Percentiles rank a stretch among this genome's conserved stretches.
These are phyloP conservation scores for Drosophila persimilis DNA, from an alignment of 1,140 invertebrate species.

Conservation along the genomic window DNA sequence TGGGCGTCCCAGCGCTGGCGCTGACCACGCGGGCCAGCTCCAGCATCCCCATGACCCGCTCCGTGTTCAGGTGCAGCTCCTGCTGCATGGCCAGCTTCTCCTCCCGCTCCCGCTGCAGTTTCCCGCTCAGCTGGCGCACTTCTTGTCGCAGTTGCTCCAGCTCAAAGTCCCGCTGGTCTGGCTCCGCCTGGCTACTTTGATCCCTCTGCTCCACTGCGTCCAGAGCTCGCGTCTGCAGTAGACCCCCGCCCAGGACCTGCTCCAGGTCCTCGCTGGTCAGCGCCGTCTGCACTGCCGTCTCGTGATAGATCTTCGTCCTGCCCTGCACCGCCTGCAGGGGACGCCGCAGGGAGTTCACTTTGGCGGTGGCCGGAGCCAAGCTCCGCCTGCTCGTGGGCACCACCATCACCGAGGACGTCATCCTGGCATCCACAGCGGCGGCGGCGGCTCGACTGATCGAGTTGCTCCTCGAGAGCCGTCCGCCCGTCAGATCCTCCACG, in stretches of 20 bases:
- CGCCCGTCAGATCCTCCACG: slow-evolving; percentile 83
- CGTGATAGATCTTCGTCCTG: slow-evolving; percentile 90
- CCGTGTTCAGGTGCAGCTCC: slow-evolving; percentile 89
- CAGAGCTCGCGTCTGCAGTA: slow-evolving; percentile 79
- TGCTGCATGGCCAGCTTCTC: slow-evolving; percentile 88
- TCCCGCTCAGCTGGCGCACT: slow-evolving; percentile 82
- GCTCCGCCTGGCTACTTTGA: slow-evolving; percentile 87
- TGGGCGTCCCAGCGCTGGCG: slow-evolving; percentile 74
- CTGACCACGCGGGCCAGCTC: slow-evolving; percentile 82
- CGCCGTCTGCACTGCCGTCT: slow-evolving; percentile 89
- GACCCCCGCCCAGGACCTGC: slow-evolving; percentile 86
- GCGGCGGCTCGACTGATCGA: slow-evolving; percentile 78
- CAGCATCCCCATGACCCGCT: slow-evolving; percentile 88
- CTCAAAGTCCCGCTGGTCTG: slow-evolving; percentile 86
- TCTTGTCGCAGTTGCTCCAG: slow-evolving; percentile 85
- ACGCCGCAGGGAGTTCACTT: slow-evolving; percentile 63
- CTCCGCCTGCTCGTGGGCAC: slow-evolving; percentile 57
- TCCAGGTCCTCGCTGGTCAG: slow-evolving; percentile 88
- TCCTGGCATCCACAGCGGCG: slow-evolving; percentile 65
- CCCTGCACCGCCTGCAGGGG: slow-evolving; percentile 49
- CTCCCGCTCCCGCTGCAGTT: slow-evolving; percentile 86
- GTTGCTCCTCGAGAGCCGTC: slow-evolving; percentile 80
- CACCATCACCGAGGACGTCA: slow-evolving; percentile 82
- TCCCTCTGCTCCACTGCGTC: slow-evolving; percentile 83
- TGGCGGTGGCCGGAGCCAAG: slow-evolving; percentile 67